These are phyloP conservation scores for Machaerirhynchus nigripectus DNA, from an alignment of 2,113 vertebrate genomes.

Conservation along the genomic window DNA sequence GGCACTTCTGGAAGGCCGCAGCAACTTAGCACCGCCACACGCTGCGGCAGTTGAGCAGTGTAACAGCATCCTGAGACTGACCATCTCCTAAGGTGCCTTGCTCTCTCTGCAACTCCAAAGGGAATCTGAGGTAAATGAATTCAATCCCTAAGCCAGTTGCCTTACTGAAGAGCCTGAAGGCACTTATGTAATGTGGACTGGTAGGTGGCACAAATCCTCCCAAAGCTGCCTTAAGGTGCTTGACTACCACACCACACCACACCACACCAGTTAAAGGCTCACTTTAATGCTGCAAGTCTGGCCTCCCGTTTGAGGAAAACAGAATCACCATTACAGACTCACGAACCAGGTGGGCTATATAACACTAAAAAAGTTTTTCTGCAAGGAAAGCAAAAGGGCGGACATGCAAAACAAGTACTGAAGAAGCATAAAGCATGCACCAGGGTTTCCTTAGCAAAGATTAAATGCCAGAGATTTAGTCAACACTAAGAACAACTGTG, in stretches of 20 bases:
- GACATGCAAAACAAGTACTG: background rate
- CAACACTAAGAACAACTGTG: background rate
- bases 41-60: too few species aligned
- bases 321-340: background rate
- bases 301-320: background rate
- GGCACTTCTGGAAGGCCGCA: too few species aligned
- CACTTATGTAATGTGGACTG: background rate
- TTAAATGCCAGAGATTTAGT: constrained; percentile 1
- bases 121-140: background rate
- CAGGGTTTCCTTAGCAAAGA: constrained; percentile 5
- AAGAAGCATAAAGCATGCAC: background rate
- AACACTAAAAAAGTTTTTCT: background rate
- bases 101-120: background rate
- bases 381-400: constrained; percentile 6
- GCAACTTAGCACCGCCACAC: too few species aligned
- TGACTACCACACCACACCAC: background rate
- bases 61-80: background rate
- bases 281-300: background rate
- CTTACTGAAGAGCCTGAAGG: background rate
- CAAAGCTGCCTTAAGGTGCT: background rate
- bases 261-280: background rate
- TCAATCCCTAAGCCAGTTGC: background rate
- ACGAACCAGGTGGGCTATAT: background rate
- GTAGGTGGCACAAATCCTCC: background rate
- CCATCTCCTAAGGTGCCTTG: background rate